Percentiles rank a stretch among this genome's conserved stretches.
These are phyloP conservation scores for Clarias macrocephalus DNA, from an alignment of 2,113 vertebrate species.

Conservation along the genomic window DNA sequence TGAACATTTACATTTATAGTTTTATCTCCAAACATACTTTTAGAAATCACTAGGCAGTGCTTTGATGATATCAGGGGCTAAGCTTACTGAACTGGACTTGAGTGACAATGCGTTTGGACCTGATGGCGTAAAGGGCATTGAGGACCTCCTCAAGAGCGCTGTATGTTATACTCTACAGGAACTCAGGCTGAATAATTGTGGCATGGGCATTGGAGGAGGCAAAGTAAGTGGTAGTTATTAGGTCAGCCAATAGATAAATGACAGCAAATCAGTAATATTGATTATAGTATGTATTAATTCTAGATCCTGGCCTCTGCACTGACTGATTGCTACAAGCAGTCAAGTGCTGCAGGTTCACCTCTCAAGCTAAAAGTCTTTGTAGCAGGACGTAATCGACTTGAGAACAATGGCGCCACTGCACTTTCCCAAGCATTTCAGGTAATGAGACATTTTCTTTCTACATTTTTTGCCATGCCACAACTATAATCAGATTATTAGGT, in stretches of 20 bases:
- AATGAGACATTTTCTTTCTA: slow-evolving; percentile 8
- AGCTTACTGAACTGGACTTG: slow-evolving; percentile 87
- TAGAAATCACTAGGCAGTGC: slow-evolving; percentile 90
- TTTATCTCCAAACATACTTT: neutral
- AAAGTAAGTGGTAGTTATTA: slow-evolving; percentile 72
- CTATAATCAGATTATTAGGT: neutral
- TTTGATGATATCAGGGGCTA: slow-evolving; percentile 84
- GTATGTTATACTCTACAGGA: slow-evolving; percentile 86
- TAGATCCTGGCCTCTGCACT: slow-evolving; percentile 91
- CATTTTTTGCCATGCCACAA: neutral
- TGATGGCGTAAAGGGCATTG: slow-evolving; percentile 91
- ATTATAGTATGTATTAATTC: neutral
- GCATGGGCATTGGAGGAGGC: slow-evolving; percentile 95
- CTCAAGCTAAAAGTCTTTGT: slow-evolving; percentile 89
- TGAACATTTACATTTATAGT: neutral
- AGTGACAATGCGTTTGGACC: slow-evolving; percentile 98
- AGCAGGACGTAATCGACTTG: slow-evolving; percentile 93
- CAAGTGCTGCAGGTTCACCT: slow-evolving; percentile 77
- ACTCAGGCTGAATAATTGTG: slow-evolving; percentile 95
- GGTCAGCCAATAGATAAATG: neutral
- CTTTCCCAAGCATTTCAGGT: slow-evolving; percentile 93
- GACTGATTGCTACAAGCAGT: slow-evolving; percentile 83
- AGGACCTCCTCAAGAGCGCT: slow-evolving; percentile 85
- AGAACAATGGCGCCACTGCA: slow-evolving; percentile 92
- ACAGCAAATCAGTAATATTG: neutral